A percentile compares a stretch with the other conserved stretches of the same genome.
These are phyloP conservation scores for Lutjanus campechanus DNA, from an alignment of 2,797 vertebrate species.

Conservation along the genomic window DNA sequence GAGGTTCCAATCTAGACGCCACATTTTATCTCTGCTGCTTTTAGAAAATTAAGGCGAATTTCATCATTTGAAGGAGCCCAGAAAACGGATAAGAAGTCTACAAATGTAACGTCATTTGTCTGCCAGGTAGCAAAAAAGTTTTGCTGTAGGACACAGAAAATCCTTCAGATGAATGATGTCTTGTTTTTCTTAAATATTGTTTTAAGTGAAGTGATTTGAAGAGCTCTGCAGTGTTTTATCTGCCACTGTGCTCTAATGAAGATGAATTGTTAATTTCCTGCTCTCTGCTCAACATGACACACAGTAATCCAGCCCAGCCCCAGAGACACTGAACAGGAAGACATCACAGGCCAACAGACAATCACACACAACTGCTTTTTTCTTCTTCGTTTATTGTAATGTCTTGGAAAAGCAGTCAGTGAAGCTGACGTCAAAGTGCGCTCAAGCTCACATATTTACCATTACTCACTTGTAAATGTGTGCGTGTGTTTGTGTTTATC, in stretches of 20 bases:
- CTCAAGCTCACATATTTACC: constrained; percentile 4
- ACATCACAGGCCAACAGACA: neutral
- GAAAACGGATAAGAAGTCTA: neutral
- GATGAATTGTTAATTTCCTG: constrained; percentile 24
- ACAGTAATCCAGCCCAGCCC: neutral
- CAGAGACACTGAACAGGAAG: neutral
- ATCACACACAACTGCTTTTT: neutral
- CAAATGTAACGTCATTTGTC: neutral
- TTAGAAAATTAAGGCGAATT: neutral
- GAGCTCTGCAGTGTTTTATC: constrained; percentile 4
- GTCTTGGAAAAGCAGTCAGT: neutral
- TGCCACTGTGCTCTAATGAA: constrained; percentile 14
- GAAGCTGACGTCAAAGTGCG: neutral
- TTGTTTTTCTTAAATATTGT: neutral
- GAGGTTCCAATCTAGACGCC: no score
- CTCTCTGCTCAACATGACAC: constrained; percentile 7
- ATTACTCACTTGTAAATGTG: constrained; percentile 7
- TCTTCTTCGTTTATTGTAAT: neutral
- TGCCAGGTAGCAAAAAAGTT: neutral
- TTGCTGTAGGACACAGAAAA: no score
- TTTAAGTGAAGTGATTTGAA: constrained; percentile 25
- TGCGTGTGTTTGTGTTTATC: neutral
- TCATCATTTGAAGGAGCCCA: neutral
- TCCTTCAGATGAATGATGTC: neutral
- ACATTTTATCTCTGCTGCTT: neutral